Evolutionary conservation across 2,888 invertebrate genomes (phyloP), one percentile per base, ranked within the genome.

Genomic region (Eledone cirrhosa): DNA sequence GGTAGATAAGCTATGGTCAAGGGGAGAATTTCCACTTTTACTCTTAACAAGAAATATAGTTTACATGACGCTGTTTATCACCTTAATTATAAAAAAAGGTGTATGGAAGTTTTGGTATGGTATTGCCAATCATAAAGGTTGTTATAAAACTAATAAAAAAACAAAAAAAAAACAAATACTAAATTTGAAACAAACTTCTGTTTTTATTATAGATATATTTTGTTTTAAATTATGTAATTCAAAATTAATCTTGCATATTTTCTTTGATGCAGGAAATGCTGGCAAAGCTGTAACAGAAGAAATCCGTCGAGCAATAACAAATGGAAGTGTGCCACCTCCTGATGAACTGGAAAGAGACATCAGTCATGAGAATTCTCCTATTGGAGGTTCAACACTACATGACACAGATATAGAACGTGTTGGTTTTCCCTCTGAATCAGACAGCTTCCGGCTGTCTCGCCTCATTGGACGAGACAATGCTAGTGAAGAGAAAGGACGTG

Each of bases 301-400:
- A 14, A 72, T 72, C 72, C 72, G 72, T 33, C 72, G 72, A 72
- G 72, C 72, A 33, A 72, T 72, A n/a, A 72, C 72, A 41, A 72
- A 72, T 72, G 72, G 72, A 14, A 72, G 72, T 72, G 72, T 31
- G 31, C 72, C 72, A n/a, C 72, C 72, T 31, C 41, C 72, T n/a
- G 31, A 31, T 19, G 72, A 41, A 72, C n/a, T 72, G n/a, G 72
- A 72, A 24, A 72, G 72, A 41, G 41, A 31, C 19, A 72, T 29
- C 22, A 72, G 72, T 16, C 41, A 41, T 29, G 72, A 72, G 41
- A 72, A 41, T 72, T 72, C 72, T 13, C 24, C 72, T 7, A 19
- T 72, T 33, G 72, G 72, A 72, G 72, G 33, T 72, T 72, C 72
- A 3, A 72, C 72, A n/a, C 72, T 72, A 31, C 72, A 72, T n/a